Base-by-base conservation (phyloP, 2,797 vertebrate genomes). In the Capromys pilorides region DNA sequence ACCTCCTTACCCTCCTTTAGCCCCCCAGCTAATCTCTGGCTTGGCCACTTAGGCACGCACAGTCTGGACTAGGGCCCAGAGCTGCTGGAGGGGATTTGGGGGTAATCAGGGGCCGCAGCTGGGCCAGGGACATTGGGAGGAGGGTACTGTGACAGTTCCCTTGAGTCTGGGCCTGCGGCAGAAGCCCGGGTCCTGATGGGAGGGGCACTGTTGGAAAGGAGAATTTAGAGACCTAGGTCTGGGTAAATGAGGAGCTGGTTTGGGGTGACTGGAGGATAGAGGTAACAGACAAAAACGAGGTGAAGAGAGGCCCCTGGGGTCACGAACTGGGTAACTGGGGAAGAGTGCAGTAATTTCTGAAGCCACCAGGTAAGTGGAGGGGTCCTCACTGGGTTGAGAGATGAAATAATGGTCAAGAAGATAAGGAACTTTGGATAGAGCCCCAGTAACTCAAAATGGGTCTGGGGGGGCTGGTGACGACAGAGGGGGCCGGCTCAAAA, bases 41-140 rank as follows among this genome's bases (percentile, higher is more conserved):
- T 94, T 64, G 92, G 95, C 93, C 95, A 97, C 97, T 97, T 96
- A 96, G 96, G 95, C 95, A 97, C 87, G 97, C 45, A 88, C 94
- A 49, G 92, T 94, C 85, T 69, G 73, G 91, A 92, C 71, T 41
- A n/a, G 77, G 90, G 73, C 88, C 90, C 71, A 59, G 73, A 93
- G 88, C 92, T 80, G 73, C 62, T 64, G 49, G 18, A 0, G 12
- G 86, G 88, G 94, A 91, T 94, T 93, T 91, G 80, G 92, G 89
- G 94, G 94, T 67, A 94, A 95, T 96, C 90, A 92, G 88, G 93
- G 79, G 94, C 85, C 2, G 69, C 86, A 95, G 96, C 92, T 96
- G 94, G 78, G 91, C 75, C 51, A 24, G 71, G 79, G 73, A 86
- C 31, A 28, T 39, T 31, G 69, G 78, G 73, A 66, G 24, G 49